phyloP scores from a whole-genome alignment of 1,140 invertebrate species.

The Lerema accius region DNA sequence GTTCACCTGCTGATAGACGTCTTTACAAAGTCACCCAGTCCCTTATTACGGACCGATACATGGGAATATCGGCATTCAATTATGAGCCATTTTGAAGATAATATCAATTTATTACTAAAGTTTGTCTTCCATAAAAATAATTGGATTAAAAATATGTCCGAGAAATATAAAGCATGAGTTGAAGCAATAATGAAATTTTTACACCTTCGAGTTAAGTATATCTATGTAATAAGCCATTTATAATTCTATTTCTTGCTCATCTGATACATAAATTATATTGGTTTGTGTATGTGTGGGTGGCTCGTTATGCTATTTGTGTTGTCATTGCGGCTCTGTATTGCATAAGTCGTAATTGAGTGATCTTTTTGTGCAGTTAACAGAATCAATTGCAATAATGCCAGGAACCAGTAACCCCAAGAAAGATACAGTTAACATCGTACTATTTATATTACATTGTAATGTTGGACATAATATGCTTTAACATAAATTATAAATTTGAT shows the following conservation, averaged over 20 bases:
- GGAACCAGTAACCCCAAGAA: too few species aligned
- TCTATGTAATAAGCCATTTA: conserved; percentile 8
- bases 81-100: conserved; percentile 25
- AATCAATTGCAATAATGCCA: conserved; percentile 17
- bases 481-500: too few species aligned
- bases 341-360: neutral
- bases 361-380: neutral
- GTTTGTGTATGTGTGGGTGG: neutral
- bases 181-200: conserved; percentile 18
- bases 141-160: conserved; percentile 27
- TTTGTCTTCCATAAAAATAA: conserved; percentile 31
- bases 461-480: too few species aligned
- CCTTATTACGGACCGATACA: conserved; percentile 23
- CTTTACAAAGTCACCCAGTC: conserved; percentile 25
- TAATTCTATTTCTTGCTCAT: conserved; percentile 5
- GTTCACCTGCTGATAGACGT: conserved; percentile 23
- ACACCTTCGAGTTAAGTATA: conserved; percentile 7
- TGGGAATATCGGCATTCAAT: conserved; percentile 30
- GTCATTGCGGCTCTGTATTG: neutral
- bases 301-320: neutral
- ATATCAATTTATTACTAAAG: conserved; percentile 32
- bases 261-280: conserved; percentile 6
- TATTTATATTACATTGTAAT: too few species aligned
- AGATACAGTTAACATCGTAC: too few species aligned
- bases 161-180: conserved; percentile 24